These are phyloP conservation scores for Marronus borbonicus DNA, from an alignment of 2,888 invertebrate genomes.

Conservation along the genomic window DNA sequence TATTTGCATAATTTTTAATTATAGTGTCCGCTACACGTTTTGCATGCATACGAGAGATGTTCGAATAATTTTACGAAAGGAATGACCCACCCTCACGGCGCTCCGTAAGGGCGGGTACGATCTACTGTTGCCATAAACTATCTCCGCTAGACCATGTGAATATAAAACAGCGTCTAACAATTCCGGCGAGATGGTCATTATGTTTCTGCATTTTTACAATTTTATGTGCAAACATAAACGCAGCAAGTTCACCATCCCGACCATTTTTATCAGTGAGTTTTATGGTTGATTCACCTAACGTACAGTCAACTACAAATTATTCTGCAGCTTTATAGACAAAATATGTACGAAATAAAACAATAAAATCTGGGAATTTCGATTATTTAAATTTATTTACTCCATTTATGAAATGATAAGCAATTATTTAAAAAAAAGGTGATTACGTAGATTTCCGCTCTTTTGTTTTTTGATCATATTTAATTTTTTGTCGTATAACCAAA, in stretches of 20 bases:
- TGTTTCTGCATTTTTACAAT: background rate
- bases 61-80: slow-evolving; percentile 13
- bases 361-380: too few relatives aligned
- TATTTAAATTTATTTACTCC: background rate
- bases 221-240: too few relatives aligned
- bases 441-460: too few relatives aligned
- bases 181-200: background rate
- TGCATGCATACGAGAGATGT: slow-evolving; percentile 7
- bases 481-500: too few relatives aligned
- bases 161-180: slow-evolving; percentile 25
- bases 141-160: slow-evolving; percentile 22
- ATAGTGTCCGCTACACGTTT: background rate
- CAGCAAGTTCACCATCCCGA: too few relatives aligned
- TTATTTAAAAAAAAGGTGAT: too few relatives aligned
- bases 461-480: too few relatives aligned
- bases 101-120: background rate
- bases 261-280: too few relatives aligned
- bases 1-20: slow-evolving; percentile 37
- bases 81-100: background rate
- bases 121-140: slow-evolving; percentile 17
- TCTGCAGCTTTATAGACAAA: too few relatives aligned
- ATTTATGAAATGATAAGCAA: background rate
- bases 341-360: too few relatives aligned
- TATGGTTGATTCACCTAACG: too few relatives aligned
- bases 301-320: too few relatives aligned